phyloP scores from a whole-genome alignment of 2,797 vertebrate species.

The Megaceryle alcyon region DNA sequence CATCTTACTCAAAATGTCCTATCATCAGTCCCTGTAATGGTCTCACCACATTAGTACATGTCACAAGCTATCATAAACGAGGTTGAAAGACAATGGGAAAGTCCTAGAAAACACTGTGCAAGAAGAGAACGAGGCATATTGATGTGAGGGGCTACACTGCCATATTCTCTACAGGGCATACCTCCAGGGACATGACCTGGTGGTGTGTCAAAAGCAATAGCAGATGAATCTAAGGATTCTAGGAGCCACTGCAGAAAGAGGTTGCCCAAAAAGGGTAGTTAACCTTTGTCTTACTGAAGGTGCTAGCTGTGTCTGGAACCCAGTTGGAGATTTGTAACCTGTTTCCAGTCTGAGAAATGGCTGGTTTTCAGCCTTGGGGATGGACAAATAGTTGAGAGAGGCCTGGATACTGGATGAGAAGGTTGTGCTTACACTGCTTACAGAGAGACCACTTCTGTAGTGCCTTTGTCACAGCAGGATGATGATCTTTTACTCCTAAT shows the following conservation, averaged over 20 bases:
- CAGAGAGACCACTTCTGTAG: background rate
- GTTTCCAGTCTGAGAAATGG: background rate
- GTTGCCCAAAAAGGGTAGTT: background rate
- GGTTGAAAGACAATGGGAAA: background rate
- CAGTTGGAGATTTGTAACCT: background rate
- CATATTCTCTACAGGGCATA: too few species aligned
- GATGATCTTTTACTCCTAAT: background rate
- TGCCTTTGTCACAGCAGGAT: background rate
- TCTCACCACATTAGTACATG: background rate
- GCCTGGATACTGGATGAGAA: background rate
- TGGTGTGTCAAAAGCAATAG: background rate
- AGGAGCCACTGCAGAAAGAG: background rate
- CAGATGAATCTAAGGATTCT: background rate
- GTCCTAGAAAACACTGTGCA: background rate
- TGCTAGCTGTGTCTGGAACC: background rate
- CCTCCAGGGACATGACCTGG: background rate
- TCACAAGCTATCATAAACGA: background rate
- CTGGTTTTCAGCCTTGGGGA: background rate
- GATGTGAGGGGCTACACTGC: background rate
- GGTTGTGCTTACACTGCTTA: background rate
- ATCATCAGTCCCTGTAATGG: background rate
- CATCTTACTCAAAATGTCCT: background rate
- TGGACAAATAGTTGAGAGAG: fast-evolving
- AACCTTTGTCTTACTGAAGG: background rate
- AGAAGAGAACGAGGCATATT: background rate